Percentiles rank a stretch among this genome's conserved stretches.
Evolutionary conservation across 2,113 vertebrate genomes (phyloP).

Genomic region (Etheostoma spectabile): DNA sequence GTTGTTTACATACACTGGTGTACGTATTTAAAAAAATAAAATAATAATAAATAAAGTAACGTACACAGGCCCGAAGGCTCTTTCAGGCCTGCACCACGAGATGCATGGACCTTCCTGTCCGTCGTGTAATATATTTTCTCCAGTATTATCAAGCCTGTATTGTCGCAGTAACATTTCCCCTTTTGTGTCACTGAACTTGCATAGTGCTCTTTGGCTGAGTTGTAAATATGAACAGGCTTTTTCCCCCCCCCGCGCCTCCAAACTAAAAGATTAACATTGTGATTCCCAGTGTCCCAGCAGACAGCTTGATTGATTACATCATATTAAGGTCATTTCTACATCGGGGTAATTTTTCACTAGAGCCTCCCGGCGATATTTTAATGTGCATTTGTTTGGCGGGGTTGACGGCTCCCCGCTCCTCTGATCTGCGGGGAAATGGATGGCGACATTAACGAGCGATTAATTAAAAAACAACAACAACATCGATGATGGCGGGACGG

Average conservation of each 20-base stretch:
- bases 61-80: slow-evolving; percentile 39
- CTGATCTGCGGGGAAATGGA: slow-evolving; percentile 75
- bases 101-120: neutral
- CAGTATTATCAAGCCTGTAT: neutral
- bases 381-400: slow-evolving; percentile 81
- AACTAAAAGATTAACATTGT: slow-evolving; percentile 83
- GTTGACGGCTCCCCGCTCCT: slow-evolving; percentile 70
- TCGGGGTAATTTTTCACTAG: slow-evolving; percentile 82
- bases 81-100: slow-evolving; percentile 9
- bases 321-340: slow-evolving; percentile 84
- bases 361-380: slow-evolving; percentile 77
- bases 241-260: slow-evolving; percentile 45
- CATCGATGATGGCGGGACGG: slow-evolving; percentile 52
- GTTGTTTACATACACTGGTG: neutral
- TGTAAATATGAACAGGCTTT: slow-evolving; percentile 67
- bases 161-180: neutral
- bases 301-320: slow-evolving; percentile 86
- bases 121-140: neutral
- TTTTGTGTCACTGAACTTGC: neutral
- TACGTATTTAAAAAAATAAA: neutral
- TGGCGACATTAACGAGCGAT: slow-evolving; percentile 81
- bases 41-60: neutral
- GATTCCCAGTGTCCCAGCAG: slow-evolving; percentile 81
- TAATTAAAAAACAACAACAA: slow-evolving; percentile 80
- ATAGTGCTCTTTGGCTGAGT: slow-evolving; percentile 28